Evolutionary conservation across 2,113 vertebrate genomes (phyloP).

Genomic region (Odontophorus gujanensis): DNA sequence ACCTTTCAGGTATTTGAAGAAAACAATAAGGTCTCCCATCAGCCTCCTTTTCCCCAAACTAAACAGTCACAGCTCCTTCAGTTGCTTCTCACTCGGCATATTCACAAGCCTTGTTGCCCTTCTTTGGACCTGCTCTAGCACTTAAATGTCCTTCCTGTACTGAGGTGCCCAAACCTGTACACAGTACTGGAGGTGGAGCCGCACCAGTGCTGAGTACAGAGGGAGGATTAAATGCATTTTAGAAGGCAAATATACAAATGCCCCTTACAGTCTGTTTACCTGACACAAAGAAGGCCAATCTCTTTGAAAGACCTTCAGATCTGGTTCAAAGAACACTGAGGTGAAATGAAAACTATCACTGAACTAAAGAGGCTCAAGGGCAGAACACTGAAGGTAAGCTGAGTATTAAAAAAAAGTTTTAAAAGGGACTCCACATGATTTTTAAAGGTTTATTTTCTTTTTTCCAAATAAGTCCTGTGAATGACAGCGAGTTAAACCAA

Average conservation of each 20-base stretch:
- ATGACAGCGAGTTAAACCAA: neutral
- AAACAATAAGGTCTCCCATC: too few relatives aligned
- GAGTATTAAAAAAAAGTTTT: neutral
- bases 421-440: neutral
- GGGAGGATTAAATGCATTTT: neutral
- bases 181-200: too few relatives aligned
- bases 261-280: neutral
- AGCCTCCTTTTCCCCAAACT: too few relatives aligned
- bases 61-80: too few relatives aligned
- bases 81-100: too few relatives aligned
- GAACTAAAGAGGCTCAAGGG: neutral
- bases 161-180: too few relatives aligned
- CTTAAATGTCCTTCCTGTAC: too few relatives aligned
- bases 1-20: too few relatives aligned
- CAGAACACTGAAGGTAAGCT: neutral
- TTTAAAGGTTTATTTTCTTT: neutral
- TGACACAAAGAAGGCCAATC: neutral
- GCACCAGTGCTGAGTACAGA: too few relatives aligned
- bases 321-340: neutral
- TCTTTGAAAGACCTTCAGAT: neutral
- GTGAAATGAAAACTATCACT: neutral
- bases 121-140: too few relatives aligned
- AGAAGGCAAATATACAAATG: neutral
- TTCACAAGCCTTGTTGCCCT: too few relatives aligned
- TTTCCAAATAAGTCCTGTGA: neutral